Percentiles rank a stretch among this genome's conserved stretches.
phyloP scores from a whole-genome alignment of 2,888 invertebrate genomes.

The Helicoverpa assulta region DNA sequence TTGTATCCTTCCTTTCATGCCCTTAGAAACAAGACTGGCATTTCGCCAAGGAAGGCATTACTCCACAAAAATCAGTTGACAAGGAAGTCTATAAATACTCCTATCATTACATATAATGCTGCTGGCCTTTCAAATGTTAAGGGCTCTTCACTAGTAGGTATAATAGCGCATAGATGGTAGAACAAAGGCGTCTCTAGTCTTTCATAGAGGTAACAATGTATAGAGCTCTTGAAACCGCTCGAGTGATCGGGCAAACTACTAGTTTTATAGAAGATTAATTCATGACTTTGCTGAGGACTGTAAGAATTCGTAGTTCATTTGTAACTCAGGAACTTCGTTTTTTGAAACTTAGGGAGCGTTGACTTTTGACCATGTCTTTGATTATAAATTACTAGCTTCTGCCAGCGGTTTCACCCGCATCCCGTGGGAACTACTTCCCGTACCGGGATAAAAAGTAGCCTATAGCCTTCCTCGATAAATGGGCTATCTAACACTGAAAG shows the following conservation, averaged over 20 bases:
- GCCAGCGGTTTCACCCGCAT: no score
- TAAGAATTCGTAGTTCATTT: not conserved
- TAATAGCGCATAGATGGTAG: conserved; percentile 61
- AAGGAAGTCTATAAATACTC: conserved; percentile 29
- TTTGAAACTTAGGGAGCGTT: no score
- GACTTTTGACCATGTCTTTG: no score
- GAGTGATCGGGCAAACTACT: conserved; percentile 53
- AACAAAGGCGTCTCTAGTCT: conserved; percentile 58
- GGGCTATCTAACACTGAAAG: no score
- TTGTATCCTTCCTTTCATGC: no score
- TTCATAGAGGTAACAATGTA: conserved; percentile 60
- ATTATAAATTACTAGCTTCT: no score
- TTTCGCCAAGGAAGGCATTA: not conserved
- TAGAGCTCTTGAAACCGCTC: conserved; percentile 54
- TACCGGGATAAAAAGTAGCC: no score
- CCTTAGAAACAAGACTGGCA: not conserved
- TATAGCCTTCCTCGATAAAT: no score
- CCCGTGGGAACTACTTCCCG: no score
- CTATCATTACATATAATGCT: conserved; percentile 53
- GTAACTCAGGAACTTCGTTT: no score
- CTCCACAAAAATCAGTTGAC: not conserved
- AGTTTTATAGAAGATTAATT: conserved; percentile 51
- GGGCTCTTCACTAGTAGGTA: conserved; percentile 52
- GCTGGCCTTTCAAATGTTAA: conserved; percentile 59
- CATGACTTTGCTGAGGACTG: conserved; percentile 6